Conservation (phyloP, 1,140 invertebrate genomes). For the Caerostris extrusa region DNA sequence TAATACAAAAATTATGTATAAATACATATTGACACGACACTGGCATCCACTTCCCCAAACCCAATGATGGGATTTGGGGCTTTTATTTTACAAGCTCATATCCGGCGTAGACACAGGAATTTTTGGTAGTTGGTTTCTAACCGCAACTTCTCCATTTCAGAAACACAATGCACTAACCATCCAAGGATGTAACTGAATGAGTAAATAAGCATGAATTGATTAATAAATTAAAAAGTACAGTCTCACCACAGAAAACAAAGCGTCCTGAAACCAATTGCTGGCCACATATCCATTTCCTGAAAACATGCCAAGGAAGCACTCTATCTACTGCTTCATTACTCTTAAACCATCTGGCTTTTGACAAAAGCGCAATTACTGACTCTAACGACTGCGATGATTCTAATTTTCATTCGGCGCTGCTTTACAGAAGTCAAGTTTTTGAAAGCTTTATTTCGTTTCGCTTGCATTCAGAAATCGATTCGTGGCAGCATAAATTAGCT, state of each 20-base stretch:
- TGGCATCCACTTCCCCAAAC: no score
- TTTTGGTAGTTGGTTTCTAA: no score
- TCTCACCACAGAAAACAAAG: not conserved
- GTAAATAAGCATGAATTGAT: no score
- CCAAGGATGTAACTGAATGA: no score
- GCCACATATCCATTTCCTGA: not conserved
- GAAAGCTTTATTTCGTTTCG: not conserved
- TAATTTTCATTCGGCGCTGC: conserved; percentile 14
- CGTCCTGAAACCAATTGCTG: not conserved
- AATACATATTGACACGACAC: no score
- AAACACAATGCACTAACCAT: no score
- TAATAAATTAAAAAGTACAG: not conserved
- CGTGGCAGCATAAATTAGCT: not conserved
- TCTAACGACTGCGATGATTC: conserved; percentile 6
- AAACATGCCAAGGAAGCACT: conserved; percentile 30
- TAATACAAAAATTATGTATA: no score
- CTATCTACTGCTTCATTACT: conserved; percentile 21
- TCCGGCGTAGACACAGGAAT: no score
- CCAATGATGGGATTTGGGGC: no score
- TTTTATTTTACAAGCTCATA: no score
- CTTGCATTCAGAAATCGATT: not conserved
- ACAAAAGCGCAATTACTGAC: conserved; percentile 37
- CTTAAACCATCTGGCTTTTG: conserved; percentile 38
- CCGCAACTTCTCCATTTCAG: no score
- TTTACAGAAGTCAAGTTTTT: conserved; percentile 11